A percentile compares a stretch with the other conserved stretches of the same genome.
phyloP scores from a whole-genome alignment of 1,140 invertebrate genomes.

The Dicyema japonicum region DNA sequence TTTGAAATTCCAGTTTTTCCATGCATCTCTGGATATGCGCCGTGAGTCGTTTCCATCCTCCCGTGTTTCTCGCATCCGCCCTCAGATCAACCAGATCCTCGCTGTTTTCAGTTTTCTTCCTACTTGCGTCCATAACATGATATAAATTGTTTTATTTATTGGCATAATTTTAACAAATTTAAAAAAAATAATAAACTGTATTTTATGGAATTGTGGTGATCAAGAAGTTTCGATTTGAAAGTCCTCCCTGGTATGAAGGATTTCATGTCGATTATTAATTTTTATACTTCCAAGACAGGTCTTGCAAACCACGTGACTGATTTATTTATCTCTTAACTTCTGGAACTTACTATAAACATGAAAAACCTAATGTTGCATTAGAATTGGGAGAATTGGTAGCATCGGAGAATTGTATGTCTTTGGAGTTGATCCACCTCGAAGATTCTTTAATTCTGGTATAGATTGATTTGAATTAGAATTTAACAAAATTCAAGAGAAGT shows the following conservation, averaged over 20 bases:
- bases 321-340: constrained; percentile 15
- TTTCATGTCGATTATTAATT: constrained; percentile 37
- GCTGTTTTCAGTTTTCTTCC: too few species aligned
- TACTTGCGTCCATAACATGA: too few species aligned
- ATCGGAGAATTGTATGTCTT: constrained; percentile 38
- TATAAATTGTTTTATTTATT: too few species aligned
- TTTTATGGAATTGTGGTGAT: constrained; percentile 41
- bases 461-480: constrained; percentile 17
- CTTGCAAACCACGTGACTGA: constrained; percentile 31
- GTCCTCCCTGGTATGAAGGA: constrained; percentile 28
- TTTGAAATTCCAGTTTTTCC: too few species aligned
- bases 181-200: too few species aligned
- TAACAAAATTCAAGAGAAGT: constrained; percentile 44
- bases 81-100: too few species aligned
- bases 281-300: constrained; percentile 44
- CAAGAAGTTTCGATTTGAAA: constrained; percentile 29
- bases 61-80: too few species aligned
- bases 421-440: constrained; percentile 38
- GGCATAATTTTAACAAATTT: too few species aligned
- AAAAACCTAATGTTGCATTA: constrained; percentile 45
- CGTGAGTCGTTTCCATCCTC: too few species aligned
- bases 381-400: constrained; percentile 37
- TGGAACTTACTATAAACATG: constrained; percentile 22
- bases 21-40: too few species aligned
- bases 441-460: constrained; percentile 37